phyloP scores from a whole-genome alignment of 2,113 vertebrate species.

The Tichodroma muraria region DNA sequence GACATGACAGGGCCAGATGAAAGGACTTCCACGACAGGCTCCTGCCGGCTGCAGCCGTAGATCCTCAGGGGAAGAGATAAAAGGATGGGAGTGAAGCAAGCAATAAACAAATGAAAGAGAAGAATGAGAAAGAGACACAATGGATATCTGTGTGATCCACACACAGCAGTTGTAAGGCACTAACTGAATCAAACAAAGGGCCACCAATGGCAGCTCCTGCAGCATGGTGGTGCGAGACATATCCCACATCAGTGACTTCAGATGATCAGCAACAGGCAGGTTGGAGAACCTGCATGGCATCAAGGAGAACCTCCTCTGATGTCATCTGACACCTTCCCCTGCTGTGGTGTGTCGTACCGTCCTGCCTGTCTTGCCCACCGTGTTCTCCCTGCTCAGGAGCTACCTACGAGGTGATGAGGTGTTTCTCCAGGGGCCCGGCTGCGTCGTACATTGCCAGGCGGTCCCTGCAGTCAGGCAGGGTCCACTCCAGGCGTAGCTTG shows the following conservation, averaged over 20 bases:
- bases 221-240: neutral
- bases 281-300: neutral
- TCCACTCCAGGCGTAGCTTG: slow-evolving; percentile 85
- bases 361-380: neutral
- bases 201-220: neutral
- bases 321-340: slow-evolving; percentile 5
- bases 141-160: neutral
- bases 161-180: neutral
- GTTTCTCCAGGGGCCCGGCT: slow-evolving; percentile 71
- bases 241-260: neutral
- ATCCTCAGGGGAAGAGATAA: slow-evolving; percentile 62
- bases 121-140: neutral
- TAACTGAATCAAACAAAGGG: neutral
- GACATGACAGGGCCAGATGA: slow-evolving; percentile 86
- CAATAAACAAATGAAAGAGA: neutral
- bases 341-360: neutral
- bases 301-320: slow-evolving; percentile 24
- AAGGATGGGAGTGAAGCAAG: neutral
- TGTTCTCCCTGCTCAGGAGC: neutral
- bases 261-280: neutral
- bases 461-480: slow-evolving; percentile 82
- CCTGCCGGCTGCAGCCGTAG: slow-evolving; percentile 86
- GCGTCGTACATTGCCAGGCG: slow-evolving; percentile 82
- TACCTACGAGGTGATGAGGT: slow-evolving; percentile 91
- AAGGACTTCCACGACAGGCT: slow-evolving; percentile 78